Conservation (phyloP, 2,888 invertebrate genomes). For the Caradrina clavipalpis region DNA sequence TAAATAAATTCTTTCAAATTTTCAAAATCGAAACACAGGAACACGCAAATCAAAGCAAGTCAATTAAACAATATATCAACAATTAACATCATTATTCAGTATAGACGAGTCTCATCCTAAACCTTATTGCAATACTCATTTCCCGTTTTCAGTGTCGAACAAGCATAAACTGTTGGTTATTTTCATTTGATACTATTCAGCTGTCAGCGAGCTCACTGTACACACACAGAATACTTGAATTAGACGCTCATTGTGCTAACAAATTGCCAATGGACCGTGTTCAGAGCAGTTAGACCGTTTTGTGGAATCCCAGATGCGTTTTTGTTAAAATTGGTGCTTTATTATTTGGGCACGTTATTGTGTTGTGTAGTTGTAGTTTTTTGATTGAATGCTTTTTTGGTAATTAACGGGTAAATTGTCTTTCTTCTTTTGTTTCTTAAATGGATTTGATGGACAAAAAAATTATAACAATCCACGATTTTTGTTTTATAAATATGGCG, state of each 20-base stretch:
- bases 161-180: constrained; percentile 55
- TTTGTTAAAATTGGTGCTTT: constrained; percentile 34
- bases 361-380: constrained; percentile 12
- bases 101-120: constrained; percentile 29
- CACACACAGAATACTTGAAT: constrained; percentile 66
- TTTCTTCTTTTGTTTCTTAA: constrained; percentile 13
- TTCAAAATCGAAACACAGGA: background rate
- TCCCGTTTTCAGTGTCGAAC: constrained; percentile 59
- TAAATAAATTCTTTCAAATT: background rate
- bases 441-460: background rate
- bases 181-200: constrained; percentile 67
- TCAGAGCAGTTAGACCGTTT: constrained; percentile 33
- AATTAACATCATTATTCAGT: constrained; percentile 28
- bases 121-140: constrained; percentile 58
- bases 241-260: constrained; percentile 69
- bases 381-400: constrained; percentile 21
- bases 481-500: no score
- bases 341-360: constrained; percentile 28
- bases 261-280: constrained; percentile 65
- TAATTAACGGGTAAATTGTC: background rate
- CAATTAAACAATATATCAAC: constrained; percentile 14
- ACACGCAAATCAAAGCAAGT: background rate
- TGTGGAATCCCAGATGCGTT: constrained; percentile 33
- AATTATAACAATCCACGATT: no score
- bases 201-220: constrained; percentile 47